Base-by-base conservation (phyloP, 2,113 vertebrate species). In the Mellivora capensis region DNA sequence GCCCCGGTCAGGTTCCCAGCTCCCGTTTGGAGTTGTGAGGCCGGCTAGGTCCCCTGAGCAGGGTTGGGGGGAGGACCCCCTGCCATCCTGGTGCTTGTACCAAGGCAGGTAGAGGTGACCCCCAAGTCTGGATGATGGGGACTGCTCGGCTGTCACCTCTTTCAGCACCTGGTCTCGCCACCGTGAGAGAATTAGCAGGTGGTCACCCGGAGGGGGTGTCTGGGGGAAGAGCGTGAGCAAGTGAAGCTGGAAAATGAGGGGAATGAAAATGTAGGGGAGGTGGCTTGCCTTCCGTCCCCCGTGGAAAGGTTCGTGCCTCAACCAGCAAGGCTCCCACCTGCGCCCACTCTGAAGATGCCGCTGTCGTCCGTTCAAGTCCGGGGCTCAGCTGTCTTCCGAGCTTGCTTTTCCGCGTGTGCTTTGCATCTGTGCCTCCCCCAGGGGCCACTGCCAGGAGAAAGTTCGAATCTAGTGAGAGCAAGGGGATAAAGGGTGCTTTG, bases 131-230 rank as follows among this genome's bases (percentile, higher is more conserved):
- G 90, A 95, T 98, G 76, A 93, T 52, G 62, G 54, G 31, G 69
- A 93, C 62, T 80, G 69, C 71, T 88, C 49, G 79, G 44, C 42
- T 90, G 77, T 71, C 84, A 59, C 88, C n/a, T 83, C 85, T 97
- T 96, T 91, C 44, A 25, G 81, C 76, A 98, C 87, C 98, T 97
- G 95, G 96, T 97, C 93, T 25, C 93, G 67, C 87, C 89, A 89
- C 80, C 80, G 54, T 79, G 87, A 96, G 84, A 97, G 93, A 98
- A 97, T 97, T 98, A 98, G 98, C 25, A 59, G 84, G n/a, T 91
- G 97, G 93, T 94, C 76, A 76, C 77, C 49, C 7, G 9, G 71
- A 6, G 64, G 6, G 18, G 21, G 10, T 31, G 15, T 15, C 64
- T 91, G 90, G 39, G n/a, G 49, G 94, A 39, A 94, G 54, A 87